Evolutionary conservation across 92 coral and sea anemone genomes (phyloP).

Genomic region (Phenganax stokvisi): DNA sequence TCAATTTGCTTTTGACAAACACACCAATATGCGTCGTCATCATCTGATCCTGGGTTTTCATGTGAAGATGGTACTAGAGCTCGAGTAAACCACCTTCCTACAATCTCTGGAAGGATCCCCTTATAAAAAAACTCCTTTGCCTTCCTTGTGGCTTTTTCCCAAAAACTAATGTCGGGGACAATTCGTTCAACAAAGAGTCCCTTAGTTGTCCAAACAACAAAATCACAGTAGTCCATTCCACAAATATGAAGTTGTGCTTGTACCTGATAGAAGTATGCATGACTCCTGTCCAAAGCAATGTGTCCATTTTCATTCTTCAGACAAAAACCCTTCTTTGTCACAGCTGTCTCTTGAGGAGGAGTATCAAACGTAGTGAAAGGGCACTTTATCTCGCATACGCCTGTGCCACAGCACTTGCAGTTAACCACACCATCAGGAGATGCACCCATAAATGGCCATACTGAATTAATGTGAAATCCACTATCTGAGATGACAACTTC

Average conservation of each 20-base stretch:
- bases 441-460: slow-evolving; percentile 42
- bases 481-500: slow-evolving; percentile 17
- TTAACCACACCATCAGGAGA: slow-evolving; percentile 34
- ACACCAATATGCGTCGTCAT: too few relatives aligned
- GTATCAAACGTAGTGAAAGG: slow-evolving; percentile 34
- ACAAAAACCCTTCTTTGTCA: slow-evolving; percentile 44
- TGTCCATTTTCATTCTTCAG: slow-evolving; percentile 26
- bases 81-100: too few relatives aligned
- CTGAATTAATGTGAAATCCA: slow-evolving; percentile 33
- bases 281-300: slow-evolving; percentile 38
- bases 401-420: slow-evolving; percentile 36
- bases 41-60: too few relatives aligned
- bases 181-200: too few relatives aligned
- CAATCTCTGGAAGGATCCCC: too few relatives aligned
- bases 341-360: slow-evolving; percentile 25
- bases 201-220: too few relatives aligned
- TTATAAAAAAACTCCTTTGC: too few relatives aligned
- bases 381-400: slow-evolving; percentile 36
- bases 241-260: slow-evolving; percentile 5
- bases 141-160: too few relatives aligned
- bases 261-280: slow-evolving; percentile 55
- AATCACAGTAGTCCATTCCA: background rate
- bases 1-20: too few relatives aligned
- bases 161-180: too few relatives aligned
- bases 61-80: too few relatives aligned